A percentile compares a stretch with the other conserved stretches of the same genome.
Conservation (phyloP, 35 echinoderm and acorn worm species). For the Apostichopus parvimensis region DNA sequence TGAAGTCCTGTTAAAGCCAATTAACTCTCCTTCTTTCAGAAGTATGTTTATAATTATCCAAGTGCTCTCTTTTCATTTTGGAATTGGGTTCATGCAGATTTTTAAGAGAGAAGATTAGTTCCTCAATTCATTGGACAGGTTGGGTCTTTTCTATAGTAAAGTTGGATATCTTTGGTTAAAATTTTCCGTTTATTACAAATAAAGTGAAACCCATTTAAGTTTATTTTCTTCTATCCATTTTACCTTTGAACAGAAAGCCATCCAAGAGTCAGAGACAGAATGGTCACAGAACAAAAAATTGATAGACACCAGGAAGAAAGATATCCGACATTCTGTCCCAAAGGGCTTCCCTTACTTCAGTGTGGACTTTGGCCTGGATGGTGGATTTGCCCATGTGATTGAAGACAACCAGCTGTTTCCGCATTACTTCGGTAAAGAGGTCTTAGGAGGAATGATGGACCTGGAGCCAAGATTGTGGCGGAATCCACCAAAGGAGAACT, state of each 20-base stretch:
- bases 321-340: constrained; percentile 84
- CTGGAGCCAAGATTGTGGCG: constrained; percentile 88
- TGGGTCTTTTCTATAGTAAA: too few relatives aligned
- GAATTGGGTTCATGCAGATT: too few relatives aligned
- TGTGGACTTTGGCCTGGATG: constrained; percentile 96
- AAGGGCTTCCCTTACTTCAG: constrained; percentile 96
- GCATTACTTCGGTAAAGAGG: constrained; percentile 98
- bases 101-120: too few relatives aligned
- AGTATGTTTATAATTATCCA: too few relatives aligned
- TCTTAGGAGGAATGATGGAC: constrained; percentile 89
- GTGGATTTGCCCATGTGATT: constrained; percentile 97
- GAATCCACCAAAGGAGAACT: constrained; percentile 85
- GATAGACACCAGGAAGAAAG: constrained; percentile 93
- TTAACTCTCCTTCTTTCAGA: too few relatives aligned
- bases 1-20: too few relatives aligned
- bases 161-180: too few relatives aligned
- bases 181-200: too few relatives aligned
- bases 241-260: constrained; percentile 84
- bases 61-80: too few relatives aligned
- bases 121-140: too few relatives aligned
- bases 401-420: constrained; percentile 91
- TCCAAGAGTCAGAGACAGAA: constrained; percentile 90
- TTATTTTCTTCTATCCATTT: too few relatives aligned
- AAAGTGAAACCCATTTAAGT: too few relatives aligned
- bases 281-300: constrained; percentile 99